These are phyloP conservation scores for Buceros bicornis DNA, from an alignment of 2,797 vertebrate species.

Conservation along the genomic window DNA sequence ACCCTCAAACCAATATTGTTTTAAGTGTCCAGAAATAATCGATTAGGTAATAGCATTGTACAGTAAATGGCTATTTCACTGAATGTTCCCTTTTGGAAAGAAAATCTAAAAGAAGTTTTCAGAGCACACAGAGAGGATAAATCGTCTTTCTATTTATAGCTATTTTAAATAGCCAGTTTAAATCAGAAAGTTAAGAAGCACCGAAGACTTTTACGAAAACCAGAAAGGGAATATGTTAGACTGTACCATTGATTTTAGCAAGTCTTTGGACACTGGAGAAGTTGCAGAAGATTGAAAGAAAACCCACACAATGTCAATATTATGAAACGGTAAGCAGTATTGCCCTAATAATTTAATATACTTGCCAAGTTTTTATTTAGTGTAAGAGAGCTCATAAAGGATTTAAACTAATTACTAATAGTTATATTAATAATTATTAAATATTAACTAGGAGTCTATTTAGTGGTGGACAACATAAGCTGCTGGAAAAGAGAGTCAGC, in stretches of 20 bases:
- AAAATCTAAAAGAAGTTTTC: neutral
- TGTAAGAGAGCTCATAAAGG: neutral
- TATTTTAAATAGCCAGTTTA: neutral
- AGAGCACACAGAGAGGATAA: neutral
- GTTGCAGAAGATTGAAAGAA: neutral
- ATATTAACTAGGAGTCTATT: neutral
- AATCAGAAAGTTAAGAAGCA: neutral
- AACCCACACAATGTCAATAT: neutral
- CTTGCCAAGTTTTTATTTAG: neutral
- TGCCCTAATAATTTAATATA: neutral
- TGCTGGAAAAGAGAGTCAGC: neutral
- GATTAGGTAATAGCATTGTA: neutral
- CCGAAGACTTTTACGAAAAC: neutral
- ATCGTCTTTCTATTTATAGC: neutral
- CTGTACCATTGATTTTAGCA: neutral
- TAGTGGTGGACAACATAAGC: neutral
- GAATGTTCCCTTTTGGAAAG: neutral
- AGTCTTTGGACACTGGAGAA: neutral
- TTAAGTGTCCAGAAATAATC: neutral
- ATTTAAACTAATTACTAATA: neutral
- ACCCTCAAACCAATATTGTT: neutral
- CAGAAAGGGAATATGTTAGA: neutral
- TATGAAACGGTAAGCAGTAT: neutral
- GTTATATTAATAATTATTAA: neutral
- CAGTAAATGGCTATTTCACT: neutral